Percentiles rank a stretch among this genome's conserved stretches.
These are phyloP conservation scores for Hylaea fasciaria DNA, from an alignment of 2,888 invertebrate genomes.

Conservation along the genomic window DNA sequence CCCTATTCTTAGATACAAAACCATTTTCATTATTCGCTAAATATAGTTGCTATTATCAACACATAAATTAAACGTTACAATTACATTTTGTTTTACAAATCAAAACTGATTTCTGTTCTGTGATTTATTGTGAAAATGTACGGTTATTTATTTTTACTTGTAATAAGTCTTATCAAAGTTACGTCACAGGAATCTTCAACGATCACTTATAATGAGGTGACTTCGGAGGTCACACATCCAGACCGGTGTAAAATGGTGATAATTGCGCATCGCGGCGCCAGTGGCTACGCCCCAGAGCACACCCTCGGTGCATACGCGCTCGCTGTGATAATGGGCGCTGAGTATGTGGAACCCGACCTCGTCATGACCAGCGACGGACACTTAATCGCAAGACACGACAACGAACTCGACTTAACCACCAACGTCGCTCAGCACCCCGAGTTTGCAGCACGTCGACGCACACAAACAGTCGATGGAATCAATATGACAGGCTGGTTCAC, in stretches of 20 bases:
- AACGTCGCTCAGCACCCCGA: slow-evolving; percentile 64
- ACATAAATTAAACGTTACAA: not conserved
- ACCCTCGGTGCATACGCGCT: slow-evolving; percentile 76
- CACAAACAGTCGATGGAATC: slow-evolving; percentile 63
- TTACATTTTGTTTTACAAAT: not conserved
- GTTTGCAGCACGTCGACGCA: slow-evolving; percentile 62
- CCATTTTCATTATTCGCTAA: not conserved
- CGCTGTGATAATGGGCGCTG: slow-evolving; percentile 74
- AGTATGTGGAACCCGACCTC: slow-evolving; percentile 77
- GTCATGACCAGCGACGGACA: slow-evolving; percentile 74
- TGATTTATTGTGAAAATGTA: slow-evolving; percentile 11
- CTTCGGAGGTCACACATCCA: slow-evolving; percentile 9
- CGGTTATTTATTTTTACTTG: not conserved
- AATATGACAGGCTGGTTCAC: slow-evolving; percentile 71
- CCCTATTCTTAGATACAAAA: slow-evolving; percentile 3
- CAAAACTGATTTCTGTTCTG: not conserved
- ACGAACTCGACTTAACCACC: slow-evolving; percentile 68
- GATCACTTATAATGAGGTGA: slow-evolving; percentile 9
- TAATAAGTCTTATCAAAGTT: not conserved
- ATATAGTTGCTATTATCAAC: not conserved
- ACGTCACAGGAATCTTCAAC: slow-evolving; percentile 3
- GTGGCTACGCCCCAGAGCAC: slow-evolving; percentile 67
- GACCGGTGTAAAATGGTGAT: slow-evolving; percentile 19
- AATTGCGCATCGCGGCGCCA: slow-evolving; percentile 40
- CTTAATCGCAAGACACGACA: slow-evolving; percentile 73